Percentiles rank a stretch among this genome's conserved stretches.
phyloP scores from a whole-genome alignment of 1,140 invertebrate genomes.

The Rhynchophorus ferrugineus region DNA sequence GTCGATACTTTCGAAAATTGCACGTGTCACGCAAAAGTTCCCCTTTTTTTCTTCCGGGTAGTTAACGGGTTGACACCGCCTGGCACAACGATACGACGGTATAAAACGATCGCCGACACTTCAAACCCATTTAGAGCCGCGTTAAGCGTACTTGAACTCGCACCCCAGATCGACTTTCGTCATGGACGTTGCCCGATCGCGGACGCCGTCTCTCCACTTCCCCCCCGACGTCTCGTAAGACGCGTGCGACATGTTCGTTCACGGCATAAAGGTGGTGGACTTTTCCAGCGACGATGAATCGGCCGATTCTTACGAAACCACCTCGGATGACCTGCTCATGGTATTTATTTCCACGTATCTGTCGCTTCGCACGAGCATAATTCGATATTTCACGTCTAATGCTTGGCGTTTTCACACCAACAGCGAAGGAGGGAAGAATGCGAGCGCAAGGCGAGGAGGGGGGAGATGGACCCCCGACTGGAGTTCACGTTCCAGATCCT shows the following conservation, averaged over 20 bases:
- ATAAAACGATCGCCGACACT: not conserved
- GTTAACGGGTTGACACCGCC: not conserved
- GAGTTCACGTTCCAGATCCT: constrained; percentile 82
- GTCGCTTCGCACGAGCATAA: not conserved
- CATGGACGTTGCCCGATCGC: not conserved
- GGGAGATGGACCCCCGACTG: constrained; percentile 81
- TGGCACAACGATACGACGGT: not conserved
- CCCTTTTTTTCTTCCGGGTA: not conserved
- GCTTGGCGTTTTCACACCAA: too few relatives aligned
- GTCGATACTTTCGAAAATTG: not conserved
- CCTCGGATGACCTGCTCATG: constrained; percentile 25
- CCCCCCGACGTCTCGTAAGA: too few relatives aligned
- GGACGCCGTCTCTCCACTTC: too few relatives aligned
- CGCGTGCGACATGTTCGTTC: constrained; percentile 29
- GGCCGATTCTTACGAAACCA: constrained; percentile 23
- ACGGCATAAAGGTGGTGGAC: constrained; percentile 19
- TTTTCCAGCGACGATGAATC: constrained; percentile 19
- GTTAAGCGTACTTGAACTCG: not conserved
- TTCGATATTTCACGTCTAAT: not conserved
- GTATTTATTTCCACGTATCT: constrained; percentile 14
- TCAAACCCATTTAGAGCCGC: not conserved
- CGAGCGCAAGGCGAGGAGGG: constrained; percentile 75
- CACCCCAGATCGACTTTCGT: too few relatives aligned
- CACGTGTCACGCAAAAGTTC: not conserved
- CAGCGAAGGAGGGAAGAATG: constrained; percentile 82